Percentiles rank a stretch among this genome's conserved stretches.
Evolutionary conservation across 2,888 invertebrate genomes (phyloP).

Genomic region (Rhopalosiphum nymphaeae): DNA sequence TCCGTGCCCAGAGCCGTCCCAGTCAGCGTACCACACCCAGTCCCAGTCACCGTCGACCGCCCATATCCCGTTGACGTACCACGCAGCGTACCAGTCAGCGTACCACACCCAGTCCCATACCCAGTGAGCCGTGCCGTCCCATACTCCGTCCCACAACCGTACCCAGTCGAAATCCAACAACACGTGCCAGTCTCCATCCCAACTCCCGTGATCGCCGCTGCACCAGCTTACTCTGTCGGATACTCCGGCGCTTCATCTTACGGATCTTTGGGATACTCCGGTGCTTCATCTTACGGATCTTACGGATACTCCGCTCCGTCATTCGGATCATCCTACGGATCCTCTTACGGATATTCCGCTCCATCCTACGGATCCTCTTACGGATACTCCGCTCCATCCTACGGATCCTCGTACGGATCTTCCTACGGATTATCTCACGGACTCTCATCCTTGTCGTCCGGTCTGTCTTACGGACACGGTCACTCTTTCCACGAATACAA

Average conservation of each 20-base stretch:
- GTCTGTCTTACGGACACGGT: constrained; percentile 26
- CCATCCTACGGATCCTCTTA: not conserved
- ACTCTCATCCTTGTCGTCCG: not conserved
- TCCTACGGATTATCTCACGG: not conserved
- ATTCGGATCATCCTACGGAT: not conserved
- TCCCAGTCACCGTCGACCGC: constrained; percentile 67
- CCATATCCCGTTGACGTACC: constrained; percentile 67
- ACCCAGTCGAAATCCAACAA: constrained; percentile 67
- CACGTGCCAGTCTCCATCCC: constrained; percentile 67
- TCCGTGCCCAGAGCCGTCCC: constrained; percentile 68
- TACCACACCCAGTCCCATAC: constrained; percentile 67
- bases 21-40: constrained; percentile 70
- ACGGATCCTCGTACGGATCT: constrained; percentile 5
- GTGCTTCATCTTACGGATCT: not conserved
- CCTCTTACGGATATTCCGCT: not conserved
- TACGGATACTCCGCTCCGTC: not conserved
- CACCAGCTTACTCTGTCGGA: not conserved
- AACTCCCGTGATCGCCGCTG: constrained; percentile 54
- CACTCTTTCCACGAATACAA: not conserved
- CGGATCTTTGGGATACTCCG: constrained; percentile 32
- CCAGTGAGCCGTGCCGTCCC: constrained; percentile 63
- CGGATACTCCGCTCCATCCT: not conserved
- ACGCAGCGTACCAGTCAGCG: constrained; percentile 67
- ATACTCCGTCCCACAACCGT: constrained; percentile 67
- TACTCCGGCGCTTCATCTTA: not conserved